phyloP scores from a whole-genome alignment of 2,797 vertebrate genomes.

The Crocodylus rhombifer region DNA sequence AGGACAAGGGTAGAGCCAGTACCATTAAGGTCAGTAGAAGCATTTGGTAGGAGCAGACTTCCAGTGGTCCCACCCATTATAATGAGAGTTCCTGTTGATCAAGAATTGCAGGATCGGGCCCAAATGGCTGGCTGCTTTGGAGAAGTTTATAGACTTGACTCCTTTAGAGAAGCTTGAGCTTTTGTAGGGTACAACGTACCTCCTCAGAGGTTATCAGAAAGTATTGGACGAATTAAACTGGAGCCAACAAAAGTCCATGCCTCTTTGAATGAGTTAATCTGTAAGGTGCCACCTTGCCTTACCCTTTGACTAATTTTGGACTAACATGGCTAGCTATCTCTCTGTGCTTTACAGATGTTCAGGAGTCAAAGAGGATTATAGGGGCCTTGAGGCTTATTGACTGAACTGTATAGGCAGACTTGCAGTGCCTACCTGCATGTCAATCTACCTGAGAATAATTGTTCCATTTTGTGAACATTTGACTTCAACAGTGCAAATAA shows the following conservation, averaged over 20 bases:
- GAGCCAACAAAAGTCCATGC: too few species aligned
- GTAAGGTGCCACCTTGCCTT: too few species aligned
- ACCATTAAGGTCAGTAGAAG: background rate
- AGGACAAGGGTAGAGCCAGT: background rate
- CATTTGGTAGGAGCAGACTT: background rate
- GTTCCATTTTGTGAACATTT: background rate
- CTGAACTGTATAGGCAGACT: background rate
- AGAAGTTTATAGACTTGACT: background rate
- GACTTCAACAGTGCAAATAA: background rate
- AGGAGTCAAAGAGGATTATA: background rate
- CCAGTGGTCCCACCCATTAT: background rate
- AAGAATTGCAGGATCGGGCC: background rate
- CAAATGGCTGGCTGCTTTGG: background rate
- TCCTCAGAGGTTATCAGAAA: too few species aligned
- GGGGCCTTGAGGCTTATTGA: background rate
- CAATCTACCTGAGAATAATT: background rate
- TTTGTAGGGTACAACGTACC: too few species aligned
- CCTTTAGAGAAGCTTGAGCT: too few species aligned
- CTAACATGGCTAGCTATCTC: too few species aligned
- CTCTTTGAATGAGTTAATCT: too few species aligned
- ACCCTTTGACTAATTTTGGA: too few species aligned
- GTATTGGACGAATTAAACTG: too few species aligned
- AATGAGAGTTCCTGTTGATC: rapidly evolving
- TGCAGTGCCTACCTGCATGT: background rate
- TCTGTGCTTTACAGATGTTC: background rate